phyloP scores from a whole-genome alignment of 2,113 vertebrate species.

The Neotoma lepida region DNA sequence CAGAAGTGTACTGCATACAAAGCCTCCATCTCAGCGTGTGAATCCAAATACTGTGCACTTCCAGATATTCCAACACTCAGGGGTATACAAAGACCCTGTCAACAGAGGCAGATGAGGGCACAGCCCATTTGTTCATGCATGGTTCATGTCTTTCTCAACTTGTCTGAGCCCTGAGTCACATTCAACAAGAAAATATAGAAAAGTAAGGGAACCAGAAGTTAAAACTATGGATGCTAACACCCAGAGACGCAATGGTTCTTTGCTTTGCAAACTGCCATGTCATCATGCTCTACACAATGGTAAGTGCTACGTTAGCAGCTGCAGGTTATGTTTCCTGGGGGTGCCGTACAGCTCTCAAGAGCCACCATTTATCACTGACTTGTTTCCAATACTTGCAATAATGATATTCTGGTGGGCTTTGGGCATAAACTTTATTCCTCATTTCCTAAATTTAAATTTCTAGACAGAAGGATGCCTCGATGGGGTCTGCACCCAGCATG shows the following conservation, averaged over 20 bases:
- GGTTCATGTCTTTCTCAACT: not conserved
- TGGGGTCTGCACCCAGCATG: not conserved
- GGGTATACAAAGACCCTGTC: not conserved
- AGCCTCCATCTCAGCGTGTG: not conserved
- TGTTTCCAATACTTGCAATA: conserved; percentile 20
- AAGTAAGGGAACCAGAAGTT: not conserved
- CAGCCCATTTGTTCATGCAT: not conserved
- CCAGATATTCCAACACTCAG: not conserved
- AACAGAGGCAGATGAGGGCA: not conserved
- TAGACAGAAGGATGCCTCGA: not conserved
- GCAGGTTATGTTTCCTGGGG: not conserved
- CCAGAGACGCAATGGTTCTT: not conserved
- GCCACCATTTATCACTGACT: not conserved
- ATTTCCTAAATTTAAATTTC: conserved; percentile 39
- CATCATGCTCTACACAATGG: not conserved
- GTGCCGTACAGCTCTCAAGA: not conserved
- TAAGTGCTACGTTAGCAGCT: not conserved
- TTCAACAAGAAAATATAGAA: not conserved
- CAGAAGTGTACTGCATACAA: not conserved
- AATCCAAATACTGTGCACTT: not conserved
- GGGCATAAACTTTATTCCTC: not conserved
- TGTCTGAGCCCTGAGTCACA: not conserved
- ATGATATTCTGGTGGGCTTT: not conserved
- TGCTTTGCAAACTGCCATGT: not conserved
- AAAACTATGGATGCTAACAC: not conserved